Evolutionary conservation across 2,888 invertebrate species (phyloP).

Genomic region (Schrankia costaestrigalis): DNA sequence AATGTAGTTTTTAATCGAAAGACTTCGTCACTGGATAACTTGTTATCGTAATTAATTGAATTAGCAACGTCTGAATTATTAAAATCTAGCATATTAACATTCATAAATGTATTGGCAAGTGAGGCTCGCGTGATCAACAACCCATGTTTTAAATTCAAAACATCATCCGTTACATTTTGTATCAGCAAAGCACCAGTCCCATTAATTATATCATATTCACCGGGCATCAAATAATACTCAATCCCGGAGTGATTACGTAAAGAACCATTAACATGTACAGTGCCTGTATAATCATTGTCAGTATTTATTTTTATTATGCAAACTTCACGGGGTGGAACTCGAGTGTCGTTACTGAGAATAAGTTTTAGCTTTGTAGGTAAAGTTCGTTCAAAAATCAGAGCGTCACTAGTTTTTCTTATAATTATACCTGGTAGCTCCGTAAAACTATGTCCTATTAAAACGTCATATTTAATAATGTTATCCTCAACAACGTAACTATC

Average conservation of each 20-base stretch:
- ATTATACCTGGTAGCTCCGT: constrained; percentile 14
- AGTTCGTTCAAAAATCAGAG: constrained; percentile 8
- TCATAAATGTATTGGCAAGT: not conserved
- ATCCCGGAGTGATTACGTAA: not conserved
- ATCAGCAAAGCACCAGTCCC: not conserved
- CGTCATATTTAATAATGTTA: constrained; percentile 7
- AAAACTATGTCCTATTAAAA: constrained; percentile 17
- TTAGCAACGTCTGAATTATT: not conserved
- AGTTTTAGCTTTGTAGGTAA: too few species aligned
- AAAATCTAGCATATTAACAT: not conserved
- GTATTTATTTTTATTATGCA: too few species aligned
- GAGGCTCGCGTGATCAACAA: not conserved
- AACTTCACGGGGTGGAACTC: too few species aligned
- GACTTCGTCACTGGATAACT: not conserved
- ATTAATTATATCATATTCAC: not conserved
- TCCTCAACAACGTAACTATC: constrained; percentile 12
- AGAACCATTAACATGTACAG: not conserved
- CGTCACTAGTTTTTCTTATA: constrained; percentile 11
- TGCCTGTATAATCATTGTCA: not conserved
- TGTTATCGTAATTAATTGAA: not conserved
- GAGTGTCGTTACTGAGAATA: too few species aligned
- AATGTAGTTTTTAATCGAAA: not conserved
- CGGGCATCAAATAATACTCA: not conserved
- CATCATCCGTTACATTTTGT: not conserved
- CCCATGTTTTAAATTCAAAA: not conserved